Conservation (phyloP, 2,797 vertebrate genomes). For the Meriones psammophilus region DNA sequence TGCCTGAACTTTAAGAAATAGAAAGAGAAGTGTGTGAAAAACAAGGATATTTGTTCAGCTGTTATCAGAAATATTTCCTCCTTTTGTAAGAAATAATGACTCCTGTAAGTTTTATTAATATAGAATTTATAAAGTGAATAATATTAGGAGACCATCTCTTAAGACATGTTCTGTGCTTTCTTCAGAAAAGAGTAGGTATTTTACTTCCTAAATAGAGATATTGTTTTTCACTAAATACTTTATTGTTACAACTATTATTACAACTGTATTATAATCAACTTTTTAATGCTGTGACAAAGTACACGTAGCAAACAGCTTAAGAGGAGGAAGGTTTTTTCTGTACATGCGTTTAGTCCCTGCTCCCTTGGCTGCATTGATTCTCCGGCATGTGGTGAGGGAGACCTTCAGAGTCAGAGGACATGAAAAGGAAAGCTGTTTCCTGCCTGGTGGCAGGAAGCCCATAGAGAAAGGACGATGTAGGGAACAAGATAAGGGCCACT, state of each 20-base stretch:
- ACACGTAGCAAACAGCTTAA: background rate
- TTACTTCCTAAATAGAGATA: background rate
- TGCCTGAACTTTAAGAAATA: conserved; percentile 22
- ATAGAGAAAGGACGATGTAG: background rate
- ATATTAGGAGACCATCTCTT: background rate
- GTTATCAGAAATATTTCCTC: background rate
- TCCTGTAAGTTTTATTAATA: background rate
- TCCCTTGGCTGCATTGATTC: background rate
- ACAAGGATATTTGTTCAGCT: background rate
- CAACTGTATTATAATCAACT: background rate
- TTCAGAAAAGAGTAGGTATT: background rate
- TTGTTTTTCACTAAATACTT: conserved; percentile 35
- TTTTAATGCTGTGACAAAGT: background rate
- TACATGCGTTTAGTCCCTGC: background rate
- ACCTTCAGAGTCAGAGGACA: background rate
- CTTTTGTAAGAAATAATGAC: conserved; percentile 47
- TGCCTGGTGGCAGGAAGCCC: no score
- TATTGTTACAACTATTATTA: background rate
- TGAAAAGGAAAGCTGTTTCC: background rate
- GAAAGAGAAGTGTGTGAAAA: background rate
- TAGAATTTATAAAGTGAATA: background rate
- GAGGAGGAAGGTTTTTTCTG: background rate
- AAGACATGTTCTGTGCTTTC: background rate
- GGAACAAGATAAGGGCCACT: background rate
- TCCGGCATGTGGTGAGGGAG: background rate